Evolutionary conservation across 1,140 invertebrate genomes (phyloP).

Genomic region (Oscheius sp.): DNA sequence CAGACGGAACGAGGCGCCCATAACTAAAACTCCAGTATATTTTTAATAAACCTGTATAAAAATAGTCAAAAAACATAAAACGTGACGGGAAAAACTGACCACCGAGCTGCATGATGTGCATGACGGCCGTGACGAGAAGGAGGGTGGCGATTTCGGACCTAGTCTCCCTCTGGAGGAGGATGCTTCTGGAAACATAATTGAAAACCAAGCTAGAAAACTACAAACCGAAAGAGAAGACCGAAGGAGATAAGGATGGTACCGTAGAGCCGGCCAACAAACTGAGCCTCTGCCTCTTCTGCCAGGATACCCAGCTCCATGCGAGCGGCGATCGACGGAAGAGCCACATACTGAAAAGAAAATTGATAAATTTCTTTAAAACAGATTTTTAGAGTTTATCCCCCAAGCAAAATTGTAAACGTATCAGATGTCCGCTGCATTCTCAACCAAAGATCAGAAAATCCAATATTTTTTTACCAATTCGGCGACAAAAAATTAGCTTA

Average conservation of each 20-base stretch:
- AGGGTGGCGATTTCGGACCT: slow-evolving; percentile 13
- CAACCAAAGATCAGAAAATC: too few species aligned
- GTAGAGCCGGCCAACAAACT: slow-evolving; percentile 6
- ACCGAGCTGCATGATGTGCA: slow-evolving; percentile 7
- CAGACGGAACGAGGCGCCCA: not conserved
- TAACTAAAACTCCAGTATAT: slow-evolving; percentile 1
- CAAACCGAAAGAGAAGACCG: slow-evolving; percentile 20
- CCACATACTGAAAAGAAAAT: slow-evolving; percentile 8
- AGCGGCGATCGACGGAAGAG: not conserved
- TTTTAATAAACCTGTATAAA: not conserved
- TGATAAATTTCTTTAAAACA: not conserved
- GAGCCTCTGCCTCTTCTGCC: not conserved
- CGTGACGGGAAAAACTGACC: not conserved
- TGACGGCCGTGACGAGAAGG: slow-evolving; percentile 4
- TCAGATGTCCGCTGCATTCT: too few species aligned
- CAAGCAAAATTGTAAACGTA: too few species aligned
- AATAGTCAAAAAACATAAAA: not conserved
- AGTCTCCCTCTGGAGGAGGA: slow-evolving; percentile 11
- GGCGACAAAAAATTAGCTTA: too few species aligned
- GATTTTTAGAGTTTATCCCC: not conserved
- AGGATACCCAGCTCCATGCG: not conserved
- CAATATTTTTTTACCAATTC: too few species aligned
- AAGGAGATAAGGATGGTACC: slow-evolving; percentile 6
- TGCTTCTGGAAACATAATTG: not conserved
- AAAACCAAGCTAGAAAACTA: not conserved